Percentiles rank a stretch among this genome's conserved stretches.
Evolutionary conservation across 2,888 invertebrate species (phyloP).

Genomic region (Labia minor): DNA sequence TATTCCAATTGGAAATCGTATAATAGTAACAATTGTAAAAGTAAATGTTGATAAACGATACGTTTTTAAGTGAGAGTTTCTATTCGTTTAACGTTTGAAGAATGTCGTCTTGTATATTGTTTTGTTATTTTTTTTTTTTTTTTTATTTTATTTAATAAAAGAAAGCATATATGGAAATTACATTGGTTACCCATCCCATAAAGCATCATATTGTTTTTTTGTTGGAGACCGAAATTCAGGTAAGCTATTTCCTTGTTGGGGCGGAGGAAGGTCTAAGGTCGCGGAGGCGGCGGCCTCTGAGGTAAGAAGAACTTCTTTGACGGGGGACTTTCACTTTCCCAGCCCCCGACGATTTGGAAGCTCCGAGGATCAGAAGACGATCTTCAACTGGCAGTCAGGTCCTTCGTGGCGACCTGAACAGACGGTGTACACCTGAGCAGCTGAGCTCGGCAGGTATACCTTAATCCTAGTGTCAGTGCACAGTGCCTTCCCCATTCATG

Average conservation of each 20-base stretch:
- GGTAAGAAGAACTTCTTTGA: background rate
- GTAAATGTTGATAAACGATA: too few species aligned
- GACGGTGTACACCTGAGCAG: background rate
- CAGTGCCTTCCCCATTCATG: background rate
- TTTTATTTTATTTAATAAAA: too few species aligned
- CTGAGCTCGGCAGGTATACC: background rate
- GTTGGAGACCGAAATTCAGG: background rate
- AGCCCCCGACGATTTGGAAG: background rate
- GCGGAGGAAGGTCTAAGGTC: slow-evolving; percentile 7
- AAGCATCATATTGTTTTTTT: too few species aligned
- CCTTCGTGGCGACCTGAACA: background rate
- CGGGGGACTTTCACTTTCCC: slow-evolving; percentile 4
- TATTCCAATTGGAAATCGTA: too few species aligned
- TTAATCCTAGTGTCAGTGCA: background rate
- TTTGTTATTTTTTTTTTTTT: too few species aligned
- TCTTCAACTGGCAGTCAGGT: background rate
- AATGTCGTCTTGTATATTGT: too few species aligned
- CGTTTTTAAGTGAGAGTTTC: too few species aligned
- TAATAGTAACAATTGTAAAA: too few species aligned
- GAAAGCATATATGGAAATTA: too few species aligned
- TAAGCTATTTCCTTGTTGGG: background rate
- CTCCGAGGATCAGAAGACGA: background rate
- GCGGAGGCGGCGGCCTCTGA: background rate
- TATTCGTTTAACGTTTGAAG: too few species aligned
- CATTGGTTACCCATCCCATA: too few species aligned